Evolutionary conservation across 2,888 invertebrate genomes (phyloP), one percentile per base, ranked within the genome.

Genomic region (Eutolmus rufibarbis): DNA sequence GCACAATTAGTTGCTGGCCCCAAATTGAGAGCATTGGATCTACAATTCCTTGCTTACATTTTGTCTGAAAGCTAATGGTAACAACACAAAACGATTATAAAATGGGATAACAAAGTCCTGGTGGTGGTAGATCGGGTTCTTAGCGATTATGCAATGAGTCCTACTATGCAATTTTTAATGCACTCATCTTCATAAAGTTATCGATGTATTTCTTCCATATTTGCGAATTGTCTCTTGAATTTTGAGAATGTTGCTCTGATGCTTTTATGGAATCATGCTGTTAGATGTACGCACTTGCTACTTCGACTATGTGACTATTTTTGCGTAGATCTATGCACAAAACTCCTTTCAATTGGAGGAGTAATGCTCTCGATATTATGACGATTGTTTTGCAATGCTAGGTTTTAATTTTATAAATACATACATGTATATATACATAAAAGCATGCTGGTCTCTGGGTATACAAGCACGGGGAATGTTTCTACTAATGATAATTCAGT

Each of bases 21-120:
- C 98, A 98, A 95, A 98, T 98, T 94, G 97, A 97, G 95, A 98
- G 97, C 97, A 98, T 97, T 95, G 97, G 98, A 95, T 98, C 97
- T 96, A 97, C 97, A 95, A 97, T 97, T 95, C 97, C 97, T 95
- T 97, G 97, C 96, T 97, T 97, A 95, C 95, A 95, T 94, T 96
- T 96, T 94, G 96, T 96, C 95, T 96, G 96, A 95, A 96, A 96
- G 95, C 96, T 96, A 94, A 89, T 76, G 81, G 88, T 87, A 89
- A 88, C 56, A 88, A 87, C 88, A 87, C 88, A 76, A 81, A 88
- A 90, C 90, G 90, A 91, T 87, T 81, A 86, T 77, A 86, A 40
- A 77, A 86, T 86, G 86, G 78, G 86, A 78, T 86, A 77, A 51
- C 51, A 37, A 74, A 56, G 76, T 77, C 51, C 86, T 86, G n/a